phyloP scores from a whole-genome alignment of 64 coral and sea anemone species.

The Stylophora pistillata region DNA sequence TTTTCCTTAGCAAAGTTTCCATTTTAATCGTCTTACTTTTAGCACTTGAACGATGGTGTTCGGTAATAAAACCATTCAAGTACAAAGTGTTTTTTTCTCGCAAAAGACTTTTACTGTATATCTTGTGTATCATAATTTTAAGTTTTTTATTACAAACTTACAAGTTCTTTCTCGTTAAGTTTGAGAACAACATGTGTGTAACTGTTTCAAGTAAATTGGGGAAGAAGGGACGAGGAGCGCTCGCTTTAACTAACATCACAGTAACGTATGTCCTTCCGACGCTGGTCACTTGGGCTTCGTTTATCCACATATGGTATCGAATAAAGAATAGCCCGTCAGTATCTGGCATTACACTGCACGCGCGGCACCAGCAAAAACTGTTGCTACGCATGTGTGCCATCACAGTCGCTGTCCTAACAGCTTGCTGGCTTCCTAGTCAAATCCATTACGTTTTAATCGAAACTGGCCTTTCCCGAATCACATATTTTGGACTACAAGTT shows the following conservation, averaged over 20 bases:
- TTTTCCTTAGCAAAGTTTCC: not conserved
- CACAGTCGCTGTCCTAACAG: not conserved
- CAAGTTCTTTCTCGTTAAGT: not conserved
- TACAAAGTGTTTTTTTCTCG: not conserved
- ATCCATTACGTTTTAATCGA: not conserved
- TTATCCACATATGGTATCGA: slow-evolving; percentile 7
- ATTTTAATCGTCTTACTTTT: not conserved
- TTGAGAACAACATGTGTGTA: not conserved
- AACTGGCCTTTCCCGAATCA: not conserved
- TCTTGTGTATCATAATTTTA: not conserved
- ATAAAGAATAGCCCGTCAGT: not conserved
- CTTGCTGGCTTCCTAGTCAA: not conserved
- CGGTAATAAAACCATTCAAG: not conserved
- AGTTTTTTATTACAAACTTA: not conserved
- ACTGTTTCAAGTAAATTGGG: not conserved
- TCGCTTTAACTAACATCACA: not conserved
- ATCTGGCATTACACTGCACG: not conserved
- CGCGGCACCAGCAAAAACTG: not conserved
- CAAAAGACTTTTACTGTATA: not conserved
- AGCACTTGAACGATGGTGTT: not conserved
- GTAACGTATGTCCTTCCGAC: not conserved
- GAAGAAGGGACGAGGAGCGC: not conserved
- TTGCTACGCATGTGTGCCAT: not conserved
- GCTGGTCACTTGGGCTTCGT: not conserved
- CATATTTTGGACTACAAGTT: not conserved